A percentile compares a stretch with the other conserved stretches of the same genome.
These are phyloP conservation scores for Buathra laborator DNA, from an alignment of 2,888 invertebrate genomes.

Conservation along the genomic window DNA sequence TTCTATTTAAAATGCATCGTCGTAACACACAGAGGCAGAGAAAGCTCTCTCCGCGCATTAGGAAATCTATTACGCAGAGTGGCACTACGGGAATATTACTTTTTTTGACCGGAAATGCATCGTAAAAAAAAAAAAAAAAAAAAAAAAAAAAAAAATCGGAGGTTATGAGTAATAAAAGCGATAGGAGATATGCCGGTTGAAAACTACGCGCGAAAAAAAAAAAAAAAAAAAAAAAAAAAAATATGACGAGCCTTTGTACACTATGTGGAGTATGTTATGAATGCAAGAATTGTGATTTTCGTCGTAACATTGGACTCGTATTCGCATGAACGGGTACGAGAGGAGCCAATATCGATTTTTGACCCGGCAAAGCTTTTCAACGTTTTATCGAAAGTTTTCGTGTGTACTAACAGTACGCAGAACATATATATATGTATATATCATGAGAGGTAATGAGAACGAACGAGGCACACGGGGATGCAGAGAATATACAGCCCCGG, in stretches of 20 bases:
- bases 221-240: conserved; percentile 17
- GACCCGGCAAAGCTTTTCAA: conserved; percentile 28
- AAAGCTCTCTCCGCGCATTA: too few relatives aligned
- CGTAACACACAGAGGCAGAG: background rate
- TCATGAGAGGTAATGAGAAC: background rate
- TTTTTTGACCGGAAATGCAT: background rate
- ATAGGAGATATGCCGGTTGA: background rate
- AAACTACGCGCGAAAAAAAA: background rate
- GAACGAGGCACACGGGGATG: background rate
- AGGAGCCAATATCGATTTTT: conserved; percentile 56
- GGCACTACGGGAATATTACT: background rate
- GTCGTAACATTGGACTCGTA: conserved; percentile 45
- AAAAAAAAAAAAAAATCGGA: too few relatives aligned
- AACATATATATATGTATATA: background rate
- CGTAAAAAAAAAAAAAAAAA: background rate
- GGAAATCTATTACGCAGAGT: too few relatives aligned
- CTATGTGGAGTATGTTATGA: background rate
- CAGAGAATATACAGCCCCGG: background rate
- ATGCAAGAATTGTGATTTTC: conserved; percentile 33
- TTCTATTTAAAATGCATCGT: background rate
- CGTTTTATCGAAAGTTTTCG: conserved; percentile 26
- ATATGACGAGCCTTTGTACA: background rate
- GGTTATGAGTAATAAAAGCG: background rate
- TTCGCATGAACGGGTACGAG: conserved; percentile 18
- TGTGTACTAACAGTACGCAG: background rate